Evolutionary conservation across 2,113 vertebrate genomes (phyloP).

Genomic region (Guaruba guarouba): DNA sequence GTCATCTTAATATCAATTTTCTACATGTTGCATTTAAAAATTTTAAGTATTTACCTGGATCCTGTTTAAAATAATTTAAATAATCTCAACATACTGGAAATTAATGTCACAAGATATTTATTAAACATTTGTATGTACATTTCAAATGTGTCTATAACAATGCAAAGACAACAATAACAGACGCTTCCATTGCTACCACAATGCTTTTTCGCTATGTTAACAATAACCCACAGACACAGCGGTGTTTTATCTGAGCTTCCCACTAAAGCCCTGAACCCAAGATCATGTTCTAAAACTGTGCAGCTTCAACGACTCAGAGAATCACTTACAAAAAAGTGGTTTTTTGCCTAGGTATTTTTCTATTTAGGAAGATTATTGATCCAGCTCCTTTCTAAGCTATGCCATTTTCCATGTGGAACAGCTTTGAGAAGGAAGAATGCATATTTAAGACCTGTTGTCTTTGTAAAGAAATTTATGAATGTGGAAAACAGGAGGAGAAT

Average conservation of each 20-base stretch:
- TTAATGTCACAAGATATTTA: background rate
- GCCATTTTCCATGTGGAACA: slow-evolving; percentile 3
- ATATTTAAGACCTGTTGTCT: slow-evolving; percentile 1
- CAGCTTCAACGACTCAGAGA: background rate
- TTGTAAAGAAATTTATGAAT: slow-evolving; percentile 4
- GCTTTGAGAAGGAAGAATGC: background rate
- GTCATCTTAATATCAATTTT: background rate
- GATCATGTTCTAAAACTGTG: background rate
- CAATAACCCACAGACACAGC: background rate
- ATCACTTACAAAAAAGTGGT: background rate
- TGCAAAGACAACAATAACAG: background rate
- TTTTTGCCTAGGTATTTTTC: background rate
- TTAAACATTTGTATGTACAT: background rate
- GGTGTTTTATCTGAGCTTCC: background rate
- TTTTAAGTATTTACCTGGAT: background rate
- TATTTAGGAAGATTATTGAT: slow-evolving; percentile 13
- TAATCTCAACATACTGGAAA: background rate
- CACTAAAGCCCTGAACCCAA: background rate
- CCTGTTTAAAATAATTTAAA: background rate
- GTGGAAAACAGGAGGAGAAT: background rate
- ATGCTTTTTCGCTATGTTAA: background rate
- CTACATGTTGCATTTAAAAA: background rate
- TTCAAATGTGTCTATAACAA: background rate
- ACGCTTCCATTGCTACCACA: background rate
- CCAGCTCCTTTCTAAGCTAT: background rate